Evolutionary conservation across 2,888 invertebrate species (phyloP), one percentile per base, ranked within the genome.

Genomic region (Phengaris alcon): DNA sequence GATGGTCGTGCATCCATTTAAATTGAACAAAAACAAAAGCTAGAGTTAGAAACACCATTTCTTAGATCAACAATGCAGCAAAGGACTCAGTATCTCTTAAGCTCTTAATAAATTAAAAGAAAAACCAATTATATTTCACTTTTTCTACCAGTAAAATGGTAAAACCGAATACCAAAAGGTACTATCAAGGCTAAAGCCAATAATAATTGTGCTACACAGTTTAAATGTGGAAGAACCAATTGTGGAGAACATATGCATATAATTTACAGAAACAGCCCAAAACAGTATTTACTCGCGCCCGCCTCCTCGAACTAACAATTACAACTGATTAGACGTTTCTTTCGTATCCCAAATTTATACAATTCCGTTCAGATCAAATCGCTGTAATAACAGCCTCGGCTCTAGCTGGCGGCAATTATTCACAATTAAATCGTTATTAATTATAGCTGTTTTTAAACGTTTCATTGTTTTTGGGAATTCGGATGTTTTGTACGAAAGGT

Each of bases 321-420:
- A 90, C 75, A 64, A 70, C 85, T 87, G 89, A 91, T 91, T 90
- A 90, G 82, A 84, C 85, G 87, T 87, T 88, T 90, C 89, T 90
- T 88, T 87, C 87, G 80, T 82, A 83, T 84, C 82, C 84, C 84
- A 86, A 88, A 89, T 90, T 88, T 88, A 89, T 88, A 90, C 90
- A 90, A 90, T 90, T 87, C 80, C 82, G 85, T 85, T 87, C 84
- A 86, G 89, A 90, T 90, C 85, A 81, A 84, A 88, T 89, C 88
- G 84, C 81, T 81, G 82, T 89, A 89, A 89, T 90, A 87, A 89
- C 83, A 89, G 87, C 48, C 35, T 83, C 80, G 80, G 83, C 84
- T 86, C 87, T 55, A 75, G 35, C 15, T 35, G 69, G 54, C 15
- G 82, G 82, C 84, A 85, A 87, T 87, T 86, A 84, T 87, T 86